phyloP scores from a whole-genome alignment of 2,113 vertebrate genomes.

The Brachyhypopomus occidentalis region DNA sequence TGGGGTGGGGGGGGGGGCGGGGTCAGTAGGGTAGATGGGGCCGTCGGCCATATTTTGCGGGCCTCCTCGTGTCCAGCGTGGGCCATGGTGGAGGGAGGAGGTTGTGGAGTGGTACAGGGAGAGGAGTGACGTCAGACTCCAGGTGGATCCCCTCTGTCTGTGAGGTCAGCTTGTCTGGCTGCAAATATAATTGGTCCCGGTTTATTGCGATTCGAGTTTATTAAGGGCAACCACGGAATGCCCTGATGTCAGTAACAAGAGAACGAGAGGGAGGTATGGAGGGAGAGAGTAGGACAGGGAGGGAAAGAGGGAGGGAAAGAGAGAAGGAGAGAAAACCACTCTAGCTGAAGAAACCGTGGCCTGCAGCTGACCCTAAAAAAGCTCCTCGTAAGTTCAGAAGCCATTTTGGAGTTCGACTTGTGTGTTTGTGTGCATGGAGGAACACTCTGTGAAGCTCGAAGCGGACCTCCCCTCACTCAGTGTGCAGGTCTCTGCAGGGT shows the following conservation, averaged over 20 bases:
- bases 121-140: constrained; percentile 51
- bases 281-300: background rate
- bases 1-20: constrained; percentile 1
- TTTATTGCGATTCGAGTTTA: constrained; percentile 56
- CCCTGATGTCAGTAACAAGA: constrained; percentile 54
- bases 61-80: background rate
- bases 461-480: background rate
- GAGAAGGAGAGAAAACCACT: constrained; percentile 7
- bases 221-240: constrained; percentile 57
- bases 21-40: background rate
- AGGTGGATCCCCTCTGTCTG: constrained; percentile 55
- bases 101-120: constrained; percentile 2
- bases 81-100: background rate
- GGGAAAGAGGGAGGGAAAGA: constrained; percentile 17
- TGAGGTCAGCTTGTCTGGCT: constrained; percentile 48
- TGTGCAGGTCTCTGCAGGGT: constrained; percentile 4
- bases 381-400: background rate
- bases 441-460: background rate
- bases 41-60: background rate
- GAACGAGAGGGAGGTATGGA: constrained; percentile 36
- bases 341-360: constrained; percentile 22
- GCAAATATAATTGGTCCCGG: constrained; percentile 52
- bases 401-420: background rate
- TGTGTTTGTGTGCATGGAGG: background rate
- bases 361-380: constrained; percentile 39